Evolutionary conservation across 1,140 invertebrate genomes (phyloP).

Genomic region (Bicyclus anynana): DNA sequence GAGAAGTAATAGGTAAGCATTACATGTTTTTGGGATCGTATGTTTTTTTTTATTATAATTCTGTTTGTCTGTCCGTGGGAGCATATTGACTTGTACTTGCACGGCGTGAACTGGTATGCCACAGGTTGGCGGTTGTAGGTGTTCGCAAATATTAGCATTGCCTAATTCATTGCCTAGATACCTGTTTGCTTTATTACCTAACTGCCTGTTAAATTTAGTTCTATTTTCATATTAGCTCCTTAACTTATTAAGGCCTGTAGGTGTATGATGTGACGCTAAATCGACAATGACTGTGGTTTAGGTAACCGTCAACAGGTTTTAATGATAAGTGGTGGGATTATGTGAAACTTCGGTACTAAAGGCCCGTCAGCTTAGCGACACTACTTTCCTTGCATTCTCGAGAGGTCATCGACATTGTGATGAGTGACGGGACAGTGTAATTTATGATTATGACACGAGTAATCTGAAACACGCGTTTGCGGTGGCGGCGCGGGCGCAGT

Average conservation of each 20-base stretch:
- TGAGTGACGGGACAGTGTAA: slow-evolving; percentile 34
- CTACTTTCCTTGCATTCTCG: slow-evolving; percentile 12
- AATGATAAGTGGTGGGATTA: not conserved
- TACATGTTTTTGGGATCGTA: not conserved
- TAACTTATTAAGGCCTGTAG: not conserved
- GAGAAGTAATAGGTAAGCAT: no score
- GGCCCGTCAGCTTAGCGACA: not conserved
- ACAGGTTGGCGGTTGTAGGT: slow-evolving; percentile 65
- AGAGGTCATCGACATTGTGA: slow-evolving; percentile 40
- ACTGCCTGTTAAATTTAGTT: slow-evolving; percentile 21
- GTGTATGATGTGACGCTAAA: not conserved
- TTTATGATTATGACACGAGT: slow-evolving; percentile 44
- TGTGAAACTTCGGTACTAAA: not conserved
- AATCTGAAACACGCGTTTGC: slow-evolving; percentile 37
- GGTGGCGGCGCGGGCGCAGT: slow-evolving; percentile 33
- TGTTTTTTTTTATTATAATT: slow-evolving; percentile 24
- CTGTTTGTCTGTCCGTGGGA: slow-evolving; percentile 36
- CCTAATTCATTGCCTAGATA: slow-evolving; percentile 50
- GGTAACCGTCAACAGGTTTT: not conserved
- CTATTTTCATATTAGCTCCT: not conserved
- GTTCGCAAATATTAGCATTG: slow-evolving; percentile 71
- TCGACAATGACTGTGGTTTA: not conserved
- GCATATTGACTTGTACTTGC: slow-evolving; percentile 48
- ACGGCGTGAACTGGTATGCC: slow-evolving; percentile 34
- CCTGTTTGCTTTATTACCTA: slow-evolving; percentile 57